Evolutionary conservation across 2,113 vertebrate species (phyloP), one percentile per base, ranked within the genome.

Genomic region (Dasyornis broadbenti): DNA sequence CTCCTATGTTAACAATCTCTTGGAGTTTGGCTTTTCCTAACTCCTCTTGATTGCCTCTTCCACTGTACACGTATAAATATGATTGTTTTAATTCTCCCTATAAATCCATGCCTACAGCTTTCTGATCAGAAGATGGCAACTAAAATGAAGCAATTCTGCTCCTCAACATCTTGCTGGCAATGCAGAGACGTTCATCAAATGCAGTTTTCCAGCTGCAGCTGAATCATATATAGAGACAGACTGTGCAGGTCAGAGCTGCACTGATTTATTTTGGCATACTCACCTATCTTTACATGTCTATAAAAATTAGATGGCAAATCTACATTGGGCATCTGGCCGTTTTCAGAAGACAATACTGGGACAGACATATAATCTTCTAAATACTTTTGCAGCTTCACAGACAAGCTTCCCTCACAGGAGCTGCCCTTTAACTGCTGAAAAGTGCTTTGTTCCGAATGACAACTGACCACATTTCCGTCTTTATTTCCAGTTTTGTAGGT

Each of bases 11-110:
- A 92, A 42, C 81, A 86, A 66, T 85, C 75, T 86, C 94, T 92
- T 92, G 49, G 94, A 91, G 64, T 94, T 35, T 83, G 87, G 56
- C 28, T 92, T 96, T 89, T 94, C 3, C 3, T 77, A 91, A 45
- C 63, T 82, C 68, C 6, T 78, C 31, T 73, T 92, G 95, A 94
- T 94, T 95, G 61, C 72, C 33, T 92, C 63, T 82, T 92, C 75
- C 47, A 68, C 56, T 45, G 54, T 63, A 79, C 56, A 86, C 64
- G 63, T 84, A 57, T 30, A 86, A 80, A 90, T 85, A 92, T 23
- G 42, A 61, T 78, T 91, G 10, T 86, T 88, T 84, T 65, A 42
- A 69, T 85, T 92, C 57, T 92, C 30, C 63, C 75, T 57, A 61
- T 73, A 89, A 94, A 91, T 47, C 59, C 28, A 37, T 50, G 50